These are phyloP conservation scores for Umimayanthus chanpuru DNA, from an alignment of 92 coral and sea anemone species.

Conservation along the genomic window DNA sequence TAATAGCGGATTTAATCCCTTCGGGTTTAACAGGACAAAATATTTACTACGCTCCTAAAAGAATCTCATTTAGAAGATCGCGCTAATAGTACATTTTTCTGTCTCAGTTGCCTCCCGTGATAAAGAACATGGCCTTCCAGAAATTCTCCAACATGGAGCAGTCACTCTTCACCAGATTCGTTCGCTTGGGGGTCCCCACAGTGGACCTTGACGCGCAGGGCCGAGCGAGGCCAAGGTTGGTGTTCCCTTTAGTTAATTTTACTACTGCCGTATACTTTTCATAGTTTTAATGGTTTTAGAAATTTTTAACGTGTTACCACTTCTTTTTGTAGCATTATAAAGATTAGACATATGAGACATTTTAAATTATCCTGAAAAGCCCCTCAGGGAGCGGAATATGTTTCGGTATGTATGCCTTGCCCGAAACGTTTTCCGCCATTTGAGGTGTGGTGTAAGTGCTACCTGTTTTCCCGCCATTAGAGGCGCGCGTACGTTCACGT, in stretches of 20 bases:
- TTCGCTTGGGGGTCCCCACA: constrained; percentile 95
- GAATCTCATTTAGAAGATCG: not conserved
- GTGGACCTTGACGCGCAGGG: constrained; percentile 99
- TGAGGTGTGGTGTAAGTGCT: not conserved
- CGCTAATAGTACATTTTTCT: not conserved
- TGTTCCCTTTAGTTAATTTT: not conserved
- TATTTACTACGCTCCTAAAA: not conserved
- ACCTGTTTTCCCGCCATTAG: no score
- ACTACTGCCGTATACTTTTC: not conserved
- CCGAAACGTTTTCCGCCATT: not conserved
- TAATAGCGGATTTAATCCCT: no score
- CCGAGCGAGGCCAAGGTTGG: constrained; percentile 96
- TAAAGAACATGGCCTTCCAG: constrained; percentile 99
- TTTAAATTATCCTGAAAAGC: no score
- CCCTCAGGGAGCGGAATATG: no score
- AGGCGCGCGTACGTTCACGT: not conserved
- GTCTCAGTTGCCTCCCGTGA: constrained; percentile 94
- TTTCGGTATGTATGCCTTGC: no score
- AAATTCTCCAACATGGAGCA: constrained; percentile 99
- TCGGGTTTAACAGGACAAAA: no score
- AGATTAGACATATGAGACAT: no score
- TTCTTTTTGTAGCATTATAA: no score
- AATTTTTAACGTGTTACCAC: no score
- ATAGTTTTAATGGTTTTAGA: no score
- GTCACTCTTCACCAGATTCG: constrained; percentile 96